A percentile compares a stretch with the other conserved stretches of the same genome.
Conservation (phyloP, 2,888 invertebrate species). For the Cybosia mesomella region DNA sequence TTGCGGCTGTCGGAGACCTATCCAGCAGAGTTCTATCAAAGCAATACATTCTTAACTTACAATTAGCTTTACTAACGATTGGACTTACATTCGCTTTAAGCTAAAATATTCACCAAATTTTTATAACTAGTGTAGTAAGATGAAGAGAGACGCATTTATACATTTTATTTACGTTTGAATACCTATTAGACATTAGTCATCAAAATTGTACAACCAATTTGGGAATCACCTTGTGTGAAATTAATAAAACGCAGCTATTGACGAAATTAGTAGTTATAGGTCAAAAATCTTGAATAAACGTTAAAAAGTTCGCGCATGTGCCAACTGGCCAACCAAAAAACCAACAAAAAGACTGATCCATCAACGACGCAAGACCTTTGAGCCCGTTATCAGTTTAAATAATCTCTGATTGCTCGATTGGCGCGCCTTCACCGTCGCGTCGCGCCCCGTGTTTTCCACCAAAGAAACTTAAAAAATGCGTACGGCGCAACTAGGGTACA, state of each 20-base stretch:
- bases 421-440: no score
- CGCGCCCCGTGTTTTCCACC: no score
- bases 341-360: no score
- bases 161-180: not conserved
- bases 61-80: constrained; percentile 39
- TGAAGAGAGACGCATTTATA: not conserved
- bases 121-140: constrained; percentile 11
- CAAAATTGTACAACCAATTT: not conserved
- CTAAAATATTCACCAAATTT: constrained; percentile 18
- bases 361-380: no score
- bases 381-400: no score
- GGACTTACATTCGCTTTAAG: constrained; percentile 34
- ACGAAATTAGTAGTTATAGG: no score
- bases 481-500: no score
- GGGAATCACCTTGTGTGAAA: not conserved
- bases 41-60: constrained; percentile 4
- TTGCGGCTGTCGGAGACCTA: not conserved
- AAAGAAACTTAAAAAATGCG: no score
- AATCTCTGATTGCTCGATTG: no score
- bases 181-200: not conserved
- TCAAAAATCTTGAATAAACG: no score
- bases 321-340: no score
- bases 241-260: not conserved
- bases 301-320: no score
- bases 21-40: not conserved